phyloP scores from a whole-genome alignment of 2,797 vertebrate genomes.

The Taeniopygia guttata region DNA sequence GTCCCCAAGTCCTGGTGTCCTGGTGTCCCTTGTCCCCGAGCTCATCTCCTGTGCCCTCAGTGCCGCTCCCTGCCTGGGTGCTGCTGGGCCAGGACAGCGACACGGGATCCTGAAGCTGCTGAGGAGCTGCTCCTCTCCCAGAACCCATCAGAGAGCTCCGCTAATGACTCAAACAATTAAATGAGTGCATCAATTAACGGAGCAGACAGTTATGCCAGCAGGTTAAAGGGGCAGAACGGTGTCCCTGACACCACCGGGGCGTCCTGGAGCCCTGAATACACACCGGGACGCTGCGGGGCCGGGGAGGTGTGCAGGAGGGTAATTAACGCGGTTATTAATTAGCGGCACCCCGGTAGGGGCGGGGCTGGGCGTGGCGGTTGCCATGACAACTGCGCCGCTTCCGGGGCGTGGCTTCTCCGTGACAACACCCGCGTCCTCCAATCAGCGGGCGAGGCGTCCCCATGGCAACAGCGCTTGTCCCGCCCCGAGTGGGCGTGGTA shows the following conservation, averaged over 20 bases:
- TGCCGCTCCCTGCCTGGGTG: accelerated
- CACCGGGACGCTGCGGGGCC: accelerated
- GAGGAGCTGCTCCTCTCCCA: neutral
- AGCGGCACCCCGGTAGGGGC: accelerated
- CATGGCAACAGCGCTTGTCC: neutral
- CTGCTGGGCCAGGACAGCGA: neutral
- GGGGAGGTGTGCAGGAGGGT: neutral
- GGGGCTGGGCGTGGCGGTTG: accelerated
- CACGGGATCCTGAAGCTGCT: neutral
- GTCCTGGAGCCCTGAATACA: accelerated
- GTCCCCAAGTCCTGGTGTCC: no score
- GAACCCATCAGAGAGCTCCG: accelerated
- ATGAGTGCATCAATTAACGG: neutral
- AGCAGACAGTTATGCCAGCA: accelerated
- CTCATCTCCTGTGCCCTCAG: neutral
- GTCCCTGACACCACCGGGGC: accelerated
- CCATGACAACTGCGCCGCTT: accelerated
- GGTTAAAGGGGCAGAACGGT: accelerated
- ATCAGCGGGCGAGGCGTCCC: neutral
- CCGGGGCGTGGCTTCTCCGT: accelerated
- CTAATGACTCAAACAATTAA: accelerated
- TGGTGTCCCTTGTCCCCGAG: neutral
- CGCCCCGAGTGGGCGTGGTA: neutral
- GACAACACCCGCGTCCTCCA: accelerated
- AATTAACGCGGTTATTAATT: neutral